Evolutionary conservation across 2,113 vertebrate genomes (phyloP).

Genomic region (Prunella fulvescens): DNA sequence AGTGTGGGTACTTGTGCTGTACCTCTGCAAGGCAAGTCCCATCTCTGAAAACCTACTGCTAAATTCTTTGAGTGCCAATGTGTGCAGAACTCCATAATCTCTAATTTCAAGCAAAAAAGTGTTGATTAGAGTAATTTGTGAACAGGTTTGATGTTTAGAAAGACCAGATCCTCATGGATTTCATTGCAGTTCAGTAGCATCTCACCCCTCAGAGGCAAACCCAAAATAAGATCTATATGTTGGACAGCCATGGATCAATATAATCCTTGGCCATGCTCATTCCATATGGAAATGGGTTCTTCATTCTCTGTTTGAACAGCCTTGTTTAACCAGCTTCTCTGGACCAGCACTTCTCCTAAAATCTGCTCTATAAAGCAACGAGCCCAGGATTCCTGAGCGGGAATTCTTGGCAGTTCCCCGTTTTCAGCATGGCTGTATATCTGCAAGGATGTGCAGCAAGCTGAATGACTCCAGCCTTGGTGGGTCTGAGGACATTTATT

Average conservation of each 20-base stretch:
- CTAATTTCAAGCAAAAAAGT: background rate
- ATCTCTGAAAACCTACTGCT: background rate
- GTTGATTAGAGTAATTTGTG: background rate
- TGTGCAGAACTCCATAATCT: background rate
- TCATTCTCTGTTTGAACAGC: background rate
- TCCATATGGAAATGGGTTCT: background rate
- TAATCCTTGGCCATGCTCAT: background rate
- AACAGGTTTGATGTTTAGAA: background rate
- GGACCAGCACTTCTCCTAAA: background rate
- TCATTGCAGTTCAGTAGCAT: background rate
- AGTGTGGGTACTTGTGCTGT: background rate
- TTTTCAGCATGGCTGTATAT: background rate
- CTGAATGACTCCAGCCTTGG: background rate
- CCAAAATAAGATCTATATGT: background rate
- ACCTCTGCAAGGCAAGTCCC: background rate
- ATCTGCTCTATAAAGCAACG: accelerated
- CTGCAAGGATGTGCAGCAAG: background rate
- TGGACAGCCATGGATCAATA: too few relatives aligned
- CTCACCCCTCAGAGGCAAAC: background rate
- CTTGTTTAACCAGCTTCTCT: background rate
- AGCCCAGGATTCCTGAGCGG: background rate
- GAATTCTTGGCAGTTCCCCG: background rate
- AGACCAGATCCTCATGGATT: background rate
- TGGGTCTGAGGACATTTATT: background rate
- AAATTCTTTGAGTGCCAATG: background rate